Evolutionary conservation across 2,113 vertebrate species (phyloP), one percentile per base, ranked within the genome.

Genomic region (Sisor rabdophorus): DNA sequence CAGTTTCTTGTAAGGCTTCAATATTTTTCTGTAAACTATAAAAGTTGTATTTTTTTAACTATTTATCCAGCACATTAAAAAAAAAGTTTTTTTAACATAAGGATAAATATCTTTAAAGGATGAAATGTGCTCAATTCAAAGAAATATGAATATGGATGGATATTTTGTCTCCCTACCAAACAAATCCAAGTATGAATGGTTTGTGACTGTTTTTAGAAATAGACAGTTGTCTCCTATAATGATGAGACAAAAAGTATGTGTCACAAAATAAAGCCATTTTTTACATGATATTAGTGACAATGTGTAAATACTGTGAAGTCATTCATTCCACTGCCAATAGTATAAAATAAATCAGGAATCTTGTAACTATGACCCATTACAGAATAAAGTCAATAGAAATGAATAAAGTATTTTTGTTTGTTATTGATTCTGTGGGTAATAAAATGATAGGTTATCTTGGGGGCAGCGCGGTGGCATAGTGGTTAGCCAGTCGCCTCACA

Each of bases 231-330:
- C 69, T 80, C 71, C 79, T 84, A 87, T 87, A 81, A 88, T n/a
- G n/a, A n/a, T n/a, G n/a, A n/a, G 83, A 80, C 72, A 52, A 85
- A 83, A 85, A 86, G 87, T 81, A 89, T 86, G 85, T 71, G 67
- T 75, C 71, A 75, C 11, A 70, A 68, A 80, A 60, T 52, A 12
- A 32, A 52, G 47, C 76, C 26, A 32, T 64, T 59, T 20, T 44
- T 52, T 44, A 19, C 48, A 61, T 40, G n/a, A 20, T n/a, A 59
- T 52, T 30, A 28, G 52, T 40, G 12, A 75, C 68, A 60, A 48
- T 32, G 28, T 59, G 54, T 59, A 28, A 73, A 73, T 56, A 56
- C 30, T 17, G 19, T 32, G 36, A 12, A 68, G 13, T 16, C 24
- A 65, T 65, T 47, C 47, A 24, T 67, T 40, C 19, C 15, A 19